Evolutionary conservation across 2,113 vertebrate species (phyloP).

Genomic region (Penelope pileata): DNA sequence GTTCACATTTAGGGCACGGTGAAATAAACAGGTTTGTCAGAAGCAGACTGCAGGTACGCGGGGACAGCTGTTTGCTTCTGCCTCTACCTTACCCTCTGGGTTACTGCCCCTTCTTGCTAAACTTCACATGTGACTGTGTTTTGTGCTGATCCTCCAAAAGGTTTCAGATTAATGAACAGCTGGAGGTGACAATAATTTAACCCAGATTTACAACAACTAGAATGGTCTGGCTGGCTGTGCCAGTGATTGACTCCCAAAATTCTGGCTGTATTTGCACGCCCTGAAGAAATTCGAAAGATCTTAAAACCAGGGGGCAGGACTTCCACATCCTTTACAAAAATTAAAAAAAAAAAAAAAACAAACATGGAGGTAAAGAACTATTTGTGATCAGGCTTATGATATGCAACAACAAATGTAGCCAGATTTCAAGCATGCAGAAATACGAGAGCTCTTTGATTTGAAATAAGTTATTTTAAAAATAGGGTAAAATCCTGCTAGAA

Average conservation of each 20-base stretch:
- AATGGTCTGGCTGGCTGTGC: background rate
- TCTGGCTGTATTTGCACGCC: background rate
- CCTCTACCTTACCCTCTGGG: background rate
- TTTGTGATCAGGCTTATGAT: background rate
- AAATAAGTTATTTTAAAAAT: background rate
- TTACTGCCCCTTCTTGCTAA: background rate
- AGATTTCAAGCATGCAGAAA: background rate
- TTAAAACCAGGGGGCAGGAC: background rate
- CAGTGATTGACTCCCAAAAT: background rate
- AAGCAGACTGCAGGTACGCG: background rate
- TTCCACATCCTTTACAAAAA: background rate
- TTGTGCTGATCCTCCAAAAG: background rate
- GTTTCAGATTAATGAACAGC: background rate
- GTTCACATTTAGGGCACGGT: background rate
- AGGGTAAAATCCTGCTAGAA: background rate
- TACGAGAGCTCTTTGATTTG: background rate
- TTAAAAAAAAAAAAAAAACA: background rate
- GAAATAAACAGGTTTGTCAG: background rate
- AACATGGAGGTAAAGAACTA: background rate
- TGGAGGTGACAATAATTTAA: background rate
- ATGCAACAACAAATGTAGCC: background rate
- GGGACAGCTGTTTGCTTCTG: background rate
- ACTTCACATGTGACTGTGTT: background rate
- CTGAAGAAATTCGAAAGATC: background rate
- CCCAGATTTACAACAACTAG: too few species aligned